phyloP scores from a whole-genome alignment of 2,888 invertebrate genomes.

The Chymomyza amoena region DNA sequence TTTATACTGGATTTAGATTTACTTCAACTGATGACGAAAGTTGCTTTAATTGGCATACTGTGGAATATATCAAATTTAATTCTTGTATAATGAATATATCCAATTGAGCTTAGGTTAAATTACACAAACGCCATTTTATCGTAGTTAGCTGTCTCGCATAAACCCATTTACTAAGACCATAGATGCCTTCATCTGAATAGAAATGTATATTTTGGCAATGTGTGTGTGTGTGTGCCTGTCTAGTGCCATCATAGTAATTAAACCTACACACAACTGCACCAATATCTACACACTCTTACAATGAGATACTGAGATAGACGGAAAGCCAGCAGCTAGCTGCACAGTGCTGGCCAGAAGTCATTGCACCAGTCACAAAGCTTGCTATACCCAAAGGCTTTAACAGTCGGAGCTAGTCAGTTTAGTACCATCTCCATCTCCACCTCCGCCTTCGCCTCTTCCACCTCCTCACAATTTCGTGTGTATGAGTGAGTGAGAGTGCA shows the following conservation, averaged over 20 bases:
- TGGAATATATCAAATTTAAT: too few relatives aligned
- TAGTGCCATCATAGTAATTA: constrained; percentile 45
- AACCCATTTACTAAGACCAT: not conserved
- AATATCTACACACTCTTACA: not conserved
- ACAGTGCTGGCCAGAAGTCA: constrained; percentile 26
- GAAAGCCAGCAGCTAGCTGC: not conserved
- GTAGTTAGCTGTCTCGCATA: not conserved
- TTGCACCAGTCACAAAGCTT: constrained; percentile 29
- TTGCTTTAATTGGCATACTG: too few relatives aligned
- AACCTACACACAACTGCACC: constrained; percentile 21
- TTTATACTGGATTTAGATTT: too few relatives aligned
- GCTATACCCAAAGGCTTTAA: not conserved
- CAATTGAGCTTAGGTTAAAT: too few relatives aligned
- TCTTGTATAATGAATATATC: too few relatives aligned
- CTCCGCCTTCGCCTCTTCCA: too few relatives aligned
- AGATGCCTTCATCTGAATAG: too few relatives aligned
- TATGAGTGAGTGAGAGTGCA: not conserved
- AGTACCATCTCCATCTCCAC: too few relatives aligned
- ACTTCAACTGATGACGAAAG: too few relatives aligned
- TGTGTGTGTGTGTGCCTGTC: not conserved
- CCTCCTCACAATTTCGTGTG: not conserved
- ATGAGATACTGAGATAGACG: not conserved
- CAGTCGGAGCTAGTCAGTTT: not conserved
- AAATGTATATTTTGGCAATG: too few relatives aligned
- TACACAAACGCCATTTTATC: not conserved